Conservation (phyloP, 2,113 vertebrate genomes). For the Trematomus loennbergii region DNA sequence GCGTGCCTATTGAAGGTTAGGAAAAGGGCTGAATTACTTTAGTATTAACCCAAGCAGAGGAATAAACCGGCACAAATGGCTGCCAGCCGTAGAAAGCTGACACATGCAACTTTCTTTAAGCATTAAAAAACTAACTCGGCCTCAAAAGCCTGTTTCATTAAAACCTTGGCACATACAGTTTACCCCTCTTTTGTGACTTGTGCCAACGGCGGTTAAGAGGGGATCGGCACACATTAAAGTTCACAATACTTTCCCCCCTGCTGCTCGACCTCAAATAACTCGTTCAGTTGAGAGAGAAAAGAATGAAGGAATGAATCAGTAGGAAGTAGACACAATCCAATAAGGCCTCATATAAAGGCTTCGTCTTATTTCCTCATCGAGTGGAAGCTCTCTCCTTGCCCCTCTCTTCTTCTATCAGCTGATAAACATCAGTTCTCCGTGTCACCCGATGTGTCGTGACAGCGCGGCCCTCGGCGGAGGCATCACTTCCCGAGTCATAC, state of each 20-base stretch:
- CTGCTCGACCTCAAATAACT: constrained; percentile 37
- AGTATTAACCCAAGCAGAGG: constrained; percentile 4
- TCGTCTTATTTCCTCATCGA: not conserved
- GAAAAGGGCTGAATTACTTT: constrained; percentile 21
- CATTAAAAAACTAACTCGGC: constrained; percentile 43
- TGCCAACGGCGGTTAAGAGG: constrained; percentile 40
- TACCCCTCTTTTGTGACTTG: constrained; percentile 1
- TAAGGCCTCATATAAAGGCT: not conserved
- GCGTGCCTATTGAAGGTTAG: constrained; percentile 23
- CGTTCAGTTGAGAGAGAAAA: not conserved
- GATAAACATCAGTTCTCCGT: constrained; percentile 40
- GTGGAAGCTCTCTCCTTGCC: constrained; percentile 23
- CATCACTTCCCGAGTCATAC: constrained; percentile 39
- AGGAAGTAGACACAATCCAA: not conserved
- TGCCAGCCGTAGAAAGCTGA: constrained; percentile 38
- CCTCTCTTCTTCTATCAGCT: constrained; percentile 29
- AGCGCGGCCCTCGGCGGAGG: constrained; percentile 18
- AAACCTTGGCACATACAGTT: constrained; percentile 42
- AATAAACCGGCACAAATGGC: constrained; percentile 50
- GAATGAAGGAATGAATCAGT: not conserved
- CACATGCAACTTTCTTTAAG: constrained; percentile 47
- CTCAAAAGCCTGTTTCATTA: constrained; percentile 61
- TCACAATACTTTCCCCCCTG: constrained; percentile 28
- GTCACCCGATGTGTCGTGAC: constrained; percentile 55
- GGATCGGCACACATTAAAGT: constrained; percentile 40